phyloP scores from a whole-genome alignment of 2,888 invertebrate species.

The Drosophila stalkeri region DNA sequence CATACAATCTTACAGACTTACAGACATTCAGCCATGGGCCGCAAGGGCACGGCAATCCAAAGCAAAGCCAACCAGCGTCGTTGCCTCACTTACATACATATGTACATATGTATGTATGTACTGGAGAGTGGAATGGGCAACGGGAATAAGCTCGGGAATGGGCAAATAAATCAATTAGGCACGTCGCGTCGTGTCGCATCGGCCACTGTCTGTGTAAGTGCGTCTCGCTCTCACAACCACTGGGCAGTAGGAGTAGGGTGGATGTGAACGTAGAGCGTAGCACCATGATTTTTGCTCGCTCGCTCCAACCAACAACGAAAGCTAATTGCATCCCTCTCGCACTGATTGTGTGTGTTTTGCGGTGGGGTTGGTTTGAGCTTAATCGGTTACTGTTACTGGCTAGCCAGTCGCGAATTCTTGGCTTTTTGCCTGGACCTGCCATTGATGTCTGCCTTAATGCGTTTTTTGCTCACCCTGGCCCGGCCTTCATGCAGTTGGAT shows the following conservation, averaged over 20 bases:
- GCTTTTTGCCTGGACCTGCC: slow-evolving; percentile 34
- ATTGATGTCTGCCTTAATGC: slow-evolving; percentile 63
- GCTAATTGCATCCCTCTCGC: slow-evolving; percentile 15
- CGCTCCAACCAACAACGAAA: slow-evolving; percentile 5
- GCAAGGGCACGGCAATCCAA: slow-evolving; percentile 33
- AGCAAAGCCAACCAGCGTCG: slow-evolving; percentile 59
- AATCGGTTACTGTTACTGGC: slow-evolving; percentile 74
- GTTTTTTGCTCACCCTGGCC: slow-evolving; percentile 56
- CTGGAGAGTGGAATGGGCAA: slow-evolving; percentile 13
- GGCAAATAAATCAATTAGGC: slow-evolving; percentile 74
- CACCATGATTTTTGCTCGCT: slow-evolving; percentile 20
- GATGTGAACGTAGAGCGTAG: slow-evolving; percentile 12
- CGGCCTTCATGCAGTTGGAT: slow-evolving; percentile 9
- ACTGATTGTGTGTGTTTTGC: slow-evolving; percentile 22
- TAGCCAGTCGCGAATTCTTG: slow-evolving; percentile 60
- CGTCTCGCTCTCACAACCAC: slow-evolving; percentile 34
- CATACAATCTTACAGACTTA: slow-evolving; percentile 9
- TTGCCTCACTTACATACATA: not conserved
- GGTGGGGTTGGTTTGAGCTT: slow-evolving; percentile 53
- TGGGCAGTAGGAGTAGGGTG: slow-evolving; percentile 22
- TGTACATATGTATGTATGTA: not conserved
- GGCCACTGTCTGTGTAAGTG: slow-evolving; percentile 46
- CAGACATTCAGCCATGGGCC: slow-evolving; percentile 24
- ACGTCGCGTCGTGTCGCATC: slow-evolving; percentile 65
- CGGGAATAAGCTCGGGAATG: slow-evolving; percentile 39